Evolutionary conservation across 2,113 vertebrate species (phyloP).

Genomic region (Genyomyrus donnyi): DNA sequence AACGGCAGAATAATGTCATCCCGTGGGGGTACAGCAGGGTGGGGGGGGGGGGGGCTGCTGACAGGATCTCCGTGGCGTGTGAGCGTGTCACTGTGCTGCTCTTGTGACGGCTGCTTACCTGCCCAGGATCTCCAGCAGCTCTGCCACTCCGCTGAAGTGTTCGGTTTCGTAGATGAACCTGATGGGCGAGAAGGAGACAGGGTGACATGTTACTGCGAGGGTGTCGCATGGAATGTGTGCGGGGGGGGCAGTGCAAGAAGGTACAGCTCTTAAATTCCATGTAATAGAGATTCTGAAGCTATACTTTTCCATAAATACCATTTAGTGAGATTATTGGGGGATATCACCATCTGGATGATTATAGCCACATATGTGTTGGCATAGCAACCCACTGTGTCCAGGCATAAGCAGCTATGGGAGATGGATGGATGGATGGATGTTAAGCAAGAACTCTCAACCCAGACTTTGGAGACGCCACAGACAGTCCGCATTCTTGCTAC

Average conservation of each 20-base stretch:
- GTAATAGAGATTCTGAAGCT: not conserved
- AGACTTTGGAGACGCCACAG: not conserved
- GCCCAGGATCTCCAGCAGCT: slow-evolving; percentile 68
- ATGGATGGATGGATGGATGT: not conserved
- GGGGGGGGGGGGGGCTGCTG: not conserved
- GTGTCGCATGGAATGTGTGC: not conserved
- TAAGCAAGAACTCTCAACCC: not conserved
- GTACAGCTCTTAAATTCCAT: not conserved
- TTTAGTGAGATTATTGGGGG: not conserved
- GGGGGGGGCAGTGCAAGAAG: not conserved
- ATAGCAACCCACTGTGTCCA: not conserved
- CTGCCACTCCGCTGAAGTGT: slow-evolving; percentile 69
- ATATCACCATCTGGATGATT: not conserved
- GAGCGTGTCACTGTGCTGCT: not conserved
- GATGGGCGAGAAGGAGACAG: not conserved
- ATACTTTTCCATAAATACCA: not conserved
- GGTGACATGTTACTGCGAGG: not conserved
- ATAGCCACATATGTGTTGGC: not conserved
- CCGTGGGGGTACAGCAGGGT: not conserved
- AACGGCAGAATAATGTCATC: not conserved
- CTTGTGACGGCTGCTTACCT: slow-evolving; percentile 44
- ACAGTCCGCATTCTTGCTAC: not conserved
- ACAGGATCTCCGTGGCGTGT: not conserved
- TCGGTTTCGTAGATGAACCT: slow-evolving; percentile 73
- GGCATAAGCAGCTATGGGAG: not conserved